Percentiles rank a stretch among this genome's conserved stretches.
Conservation (phyloP, 2,888 invertebrate species). For the Athalia circularis region DNA sequence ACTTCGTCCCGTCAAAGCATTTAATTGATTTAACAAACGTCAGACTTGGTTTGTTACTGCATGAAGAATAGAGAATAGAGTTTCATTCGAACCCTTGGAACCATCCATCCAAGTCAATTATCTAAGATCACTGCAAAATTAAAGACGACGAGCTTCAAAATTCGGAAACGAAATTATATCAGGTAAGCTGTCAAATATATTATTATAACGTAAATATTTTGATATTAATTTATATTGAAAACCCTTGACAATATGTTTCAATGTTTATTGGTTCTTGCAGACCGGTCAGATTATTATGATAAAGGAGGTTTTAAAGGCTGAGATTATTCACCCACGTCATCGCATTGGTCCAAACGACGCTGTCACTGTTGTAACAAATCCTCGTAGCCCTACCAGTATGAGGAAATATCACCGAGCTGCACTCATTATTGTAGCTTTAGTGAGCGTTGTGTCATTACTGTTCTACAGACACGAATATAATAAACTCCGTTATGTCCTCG, state of each 20-base stretch:
- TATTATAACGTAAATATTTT: neutral
- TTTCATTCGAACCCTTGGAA: neutral
- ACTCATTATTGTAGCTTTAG: constrained; percentile 81
- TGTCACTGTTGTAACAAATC: constrained; percentile 28
- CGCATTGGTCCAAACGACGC: neutral
- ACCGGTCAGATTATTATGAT: constrained; percentile 20
- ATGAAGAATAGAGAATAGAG: neutral
- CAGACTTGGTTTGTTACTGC: constrained; percentile 8
- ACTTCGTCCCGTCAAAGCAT: neutral
- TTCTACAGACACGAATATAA: constrained; percentile 92
- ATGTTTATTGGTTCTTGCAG: neutral
- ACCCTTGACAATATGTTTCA: neutral
- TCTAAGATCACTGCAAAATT: neutral
- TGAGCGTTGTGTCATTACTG: constrained; percentile 85
- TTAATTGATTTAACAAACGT: constrained; percentile 32
- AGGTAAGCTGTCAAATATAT: neutral
- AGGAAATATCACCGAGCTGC: constrained; percentile 89
- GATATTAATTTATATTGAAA: neutral
- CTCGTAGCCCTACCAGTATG: constrained; percentile 75
- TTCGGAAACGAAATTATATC: neutral
- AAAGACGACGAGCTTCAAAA: neutral
- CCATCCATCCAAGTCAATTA: neutral
- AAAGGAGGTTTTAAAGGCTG: constrained; percentile 31
- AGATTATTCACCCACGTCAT: neutral
- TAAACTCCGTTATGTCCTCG: constrained; percentile 86